These are phyloP conservation scores for Steinernema feltiae DNA, from an alignment of 1,140 invertebrate genomes.

Conservation along the genomic window DNA sequence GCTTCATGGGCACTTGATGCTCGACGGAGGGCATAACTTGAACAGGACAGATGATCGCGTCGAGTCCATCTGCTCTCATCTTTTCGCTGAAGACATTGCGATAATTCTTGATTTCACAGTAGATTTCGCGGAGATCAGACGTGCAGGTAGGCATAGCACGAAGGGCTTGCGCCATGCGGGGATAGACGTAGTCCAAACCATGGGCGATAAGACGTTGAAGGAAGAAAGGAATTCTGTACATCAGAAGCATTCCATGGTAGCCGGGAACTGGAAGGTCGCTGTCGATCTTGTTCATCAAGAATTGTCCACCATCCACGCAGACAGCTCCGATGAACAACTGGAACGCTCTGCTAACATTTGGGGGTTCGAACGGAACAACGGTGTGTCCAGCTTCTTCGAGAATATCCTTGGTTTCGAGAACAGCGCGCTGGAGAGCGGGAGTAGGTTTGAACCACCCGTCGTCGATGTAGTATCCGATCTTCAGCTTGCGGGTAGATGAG, in stretches of 20 bases:
- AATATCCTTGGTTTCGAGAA: constrained; percentile 49
- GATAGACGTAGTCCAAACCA: constrained; percentile 19
- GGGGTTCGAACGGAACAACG: constrained; percentile 52
- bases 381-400: constrained; percentile 52
- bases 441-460: constrained; percentile 54
- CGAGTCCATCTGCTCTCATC: constrained; percentile 26
- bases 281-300: neutral
- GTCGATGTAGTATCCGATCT: constrained; percentile 57
- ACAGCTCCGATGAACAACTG: constrained; percentile 30
- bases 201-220: constrained; percentile 25
- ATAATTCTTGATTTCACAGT: constrained; percentile 32
- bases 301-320: constrained; percentile 25
- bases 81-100: constrained; percentile 19
- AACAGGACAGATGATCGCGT: constrained; percentile 33
- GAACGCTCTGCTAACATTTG: constrained; percentile 14
- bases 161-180: constrained; percentile 25
- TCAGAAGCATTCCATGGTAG: neutral
- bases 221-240: constrained; percentile 30
- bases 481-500: constrained; percentile 37
- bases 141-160: constrained; percentile 20
- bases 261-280: constrained; percentile 17
- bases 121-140: constrained; percentile 28
- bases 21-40: constrained; percentile 27
- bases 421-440: constrained; percentile 55
- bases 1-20: constrained; percentile 27